These are phyloP conservation scores for Catagonus wagneri DNA, from an alignment of 2,113 vertebrate species.

Conservation along the genomic window DNA sequence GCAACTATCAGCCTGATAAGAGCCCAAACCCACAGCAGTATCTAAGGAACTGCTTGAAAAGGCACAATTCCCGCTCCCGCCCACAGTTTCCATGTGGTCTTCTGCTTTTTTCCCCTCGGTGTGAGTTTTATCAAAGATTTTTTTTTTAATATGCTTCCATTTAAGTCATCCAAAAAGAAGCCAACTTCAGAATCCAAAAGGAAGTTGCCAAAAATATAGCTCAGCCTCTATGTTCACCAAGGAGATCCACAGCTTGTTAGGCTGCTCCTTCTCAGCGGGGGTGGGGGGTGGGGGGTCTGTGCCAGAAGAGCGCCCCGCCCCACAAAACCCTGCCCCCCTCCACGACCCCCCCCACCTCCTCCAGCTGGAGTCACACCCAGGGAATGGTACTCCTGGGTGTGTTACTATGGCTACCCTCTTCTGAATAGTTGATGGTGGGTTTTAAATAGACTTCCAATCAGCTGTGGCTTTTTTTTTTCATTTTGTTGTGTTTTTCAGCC, in stretches of 20 bases:
- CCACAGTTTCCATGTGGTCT: constrained; percentile 71
- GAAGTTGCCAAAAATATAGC: constrained; percentile 69
- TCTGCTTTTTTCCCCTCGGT: neutral
- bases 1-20: neutral
- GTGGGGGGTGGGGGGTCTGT: neutral
- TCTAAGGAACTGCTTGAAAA: constrained; percentile 53
- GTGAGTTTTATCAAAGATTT: constrained; percentile 64
- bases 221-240: constrained; percentile 52
- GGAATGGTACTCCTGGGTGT: neutral
- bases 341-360: neutral
- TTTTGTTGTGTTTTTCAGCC: neutral
- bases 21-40: neutral
- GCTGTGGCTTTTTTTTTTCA: neutral
- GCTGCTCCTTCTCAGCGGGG: constrained; percentile 63
- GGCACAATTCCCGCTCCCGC: constrained; percentile 36
- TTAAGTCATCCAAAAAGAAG: constrained; percentile 67
- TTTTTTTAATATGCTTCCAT: constrained; percentile 63
- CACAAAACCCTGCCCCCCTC: neutral
- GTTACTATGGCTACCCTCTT: constrained; percentile 48
- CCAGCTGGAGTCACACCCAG: neutral
- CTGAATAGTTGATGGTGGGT: neutral
- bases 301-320: neutral
- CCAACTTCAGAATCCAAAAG: constrained; percentile 63
- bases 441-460: constrained; percentile 57
- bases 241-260: constrained; percentile 14